phyloP scores from a whole-genome alignment of 2,888 invertebrate species.

The Argyresthia goedartella region DNA sequence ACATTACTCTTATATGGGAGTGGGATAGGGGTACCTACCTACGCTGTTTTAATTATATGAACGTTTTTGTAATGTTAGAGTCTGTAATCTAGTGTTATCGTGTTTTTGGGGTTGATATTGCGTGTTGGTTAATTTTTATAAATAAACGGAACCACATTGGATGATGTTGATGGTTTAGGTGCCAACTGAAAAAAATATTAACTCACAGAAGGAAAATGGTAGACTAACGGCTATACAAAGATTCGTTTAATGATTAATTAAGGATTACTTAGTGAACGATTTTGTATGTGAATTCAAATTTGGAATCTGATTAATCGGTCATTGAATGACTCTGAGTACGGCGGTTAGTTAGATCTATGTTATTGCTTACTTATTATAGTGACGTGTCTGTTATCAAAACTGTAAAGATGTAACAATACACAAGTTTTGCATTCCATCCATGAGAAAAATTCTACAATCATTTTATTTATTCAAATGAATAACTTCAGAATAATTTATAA shows the following conservation, averaged over 20 bases:
- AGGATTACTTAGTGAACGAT: too few species aligned
- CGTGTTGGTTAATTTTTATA: neutral
- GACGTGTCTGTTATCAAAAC: neutral
- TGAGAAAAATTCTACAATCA: neutral
- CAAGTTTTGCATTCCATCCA: neutral
- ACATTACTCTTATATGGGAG: constrained; percentile 32
- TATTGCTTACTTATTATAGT: too few species aligned
- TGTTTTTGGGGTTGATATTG: neutral
- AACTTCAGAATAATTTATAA: too few species aligned
- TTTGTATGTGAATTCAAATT: too few species aligned
- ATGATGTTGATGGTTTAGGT: neutral
- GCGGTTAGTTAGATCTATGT: too few species aligned
- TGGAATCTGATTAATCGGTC: too few species aligned
- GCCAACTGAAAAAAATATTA: too few species aligned
- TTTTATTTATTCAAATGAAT: neutral
- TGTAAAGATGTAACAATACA: too few species aligned
- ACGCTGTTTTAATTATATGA: constrained; percentile 14
- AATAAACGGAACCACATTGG: neutral
- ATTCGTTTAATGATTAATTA: too few species aligned
- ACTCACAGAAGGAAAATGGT: too few species aligned
- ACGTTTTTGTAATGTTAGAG: neutral
- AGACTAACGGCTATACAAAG: too few species aligned
- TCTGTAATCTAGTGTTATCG: neutral
- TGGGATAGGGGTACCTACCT: constrained; percentile 22
- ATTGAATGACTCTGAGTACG: too few species aligned